Base-by-base conservation (phyloP, 2,113 vertebrate genomes). In the Epinephelus cyanopodus region DNA sequence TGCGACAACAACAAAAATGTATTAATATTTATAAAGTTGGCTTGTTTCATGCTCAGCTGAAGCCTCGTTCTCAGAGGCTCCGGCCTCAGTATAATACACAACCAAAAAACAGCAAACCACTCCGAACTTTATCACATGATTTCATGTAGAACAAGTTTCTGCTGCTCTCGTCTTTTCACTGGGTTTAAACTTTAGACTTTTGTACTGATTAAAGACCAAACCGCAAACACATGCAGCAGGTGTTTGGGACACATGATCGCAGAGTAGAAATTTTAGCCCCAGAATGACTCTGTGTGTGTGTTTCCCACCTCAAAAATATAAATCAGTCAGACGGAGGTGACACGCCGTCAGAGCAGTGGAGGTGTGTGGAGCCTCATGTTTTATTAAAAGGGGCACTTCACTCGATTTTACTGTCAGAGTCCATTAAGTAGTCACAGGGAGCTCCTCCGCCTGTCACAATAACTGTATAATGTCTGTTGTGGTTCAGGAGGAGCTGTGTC, bases 1-100 rank as follows among this genome's bases (percentile, higher is more conserved):
- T 17, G 87, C 66, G 81, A 92, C 87, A 91, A 92, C 89, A 92
- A 92, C 85, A 25, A 73, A 93, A 93, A 88, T 69, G 89, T 91
- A 78, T 10, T 88, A 86, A 87, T 94, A 93, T 93, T 92, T 90
- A 93, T 93, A 94, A 94, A 92, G 89, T 90, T 82, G 88, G 83
- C 77, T 92, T 89, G 87, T 91, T 89, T 93, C 94, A 94, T 95
- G 94, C 94, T 94, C 88, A 77, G 87, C 88, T 77, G 89, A 42
- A 77, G 86, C 67, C 74, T 50, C 61, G 45, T 82, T 27, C 13
- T 65, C 45, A 0, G 76, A 70, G 75, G 53, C 76, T 52, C 57
- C 86, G 29, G 83, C 88, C 62, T 88, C 67, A 1, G 75, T 87
- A 90, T 90, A 86, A 86, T 90, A 90, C 88, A 91, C 78, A 86